A percentile compares a stretch with the other conserved stretches of the same genome.
phyloP scores from a whole-genome alignment of 2,888 invertebrate species.

The Siphlonurus alternatus region DNA sequence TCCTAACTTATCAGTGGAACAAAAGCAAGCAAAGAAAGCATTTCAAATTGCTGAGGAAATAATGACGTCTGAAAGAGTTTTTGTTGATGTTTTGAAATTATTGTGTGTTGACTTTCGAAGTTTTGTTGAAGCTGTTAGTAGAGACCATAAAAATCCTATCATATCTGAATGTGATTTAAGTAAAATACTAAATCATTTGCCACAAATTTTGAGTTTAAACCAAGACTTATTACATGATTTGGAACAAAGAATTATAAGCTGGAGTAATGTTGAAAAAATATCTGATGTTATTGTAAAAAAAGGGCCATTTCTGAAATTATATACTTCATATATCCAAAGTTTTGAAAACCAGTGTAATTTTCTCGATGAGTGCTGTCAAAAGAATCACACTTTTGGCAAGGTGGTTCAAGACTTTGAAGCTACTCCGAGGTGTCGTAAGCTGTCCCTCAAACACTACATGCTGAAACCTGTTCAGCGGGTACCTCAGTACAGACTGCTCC shows the following conservation, averaged over 20 bases:
- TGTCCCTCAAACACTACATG: constrained; percentile 32
- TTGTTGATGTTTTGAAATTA: constrained; percentile 34
- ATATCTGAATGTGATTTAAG: constrained; percentile 29
- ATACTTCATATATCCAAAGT: constrained; percentile 35
- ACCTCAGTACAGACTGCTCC: constrained; percentile 42
- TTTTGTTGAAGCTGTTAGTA: constrained; percentile 21
- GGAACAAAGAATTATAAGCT: constrained; percentile 28
- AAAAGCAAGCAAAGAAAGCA: constrained; percentile 23
- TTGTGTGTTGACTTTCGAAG: constrained; percentile 33
- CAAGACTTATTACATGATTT: constrained; percentile 33
- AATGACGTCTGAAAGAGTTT: constrained; percentile 34
- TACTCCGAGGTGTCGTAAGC: constrained; percentile 26
- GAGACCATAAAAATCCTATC: constrained; percentile 21
- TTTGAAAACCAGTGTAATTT: constrained; percentile 31
- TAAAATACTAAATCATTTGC: constrained; percentile 32
- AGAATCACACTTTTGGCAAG: constrained; percentile 30
- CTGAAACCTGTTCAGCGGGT: constrained; percentile 47
- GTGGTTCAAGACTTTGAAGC: constrained; percentile 32
- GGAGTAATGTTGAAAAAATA: constrained; percentile 28
- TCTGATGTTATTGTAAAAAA: constrained; percentile 37
- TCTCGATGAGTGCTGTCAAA: constrained; percentile 31
- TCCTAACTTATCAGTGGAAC: constrained; percentile 13
- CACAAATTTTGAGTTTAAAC: constrained; percentile 33
- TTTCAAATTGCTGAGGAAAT: constrained; percentile 35
- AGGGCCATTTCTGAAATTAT: constrained; percentile 40